A percentile compares a stretch with the other conserved stretches of the same genome.
These are phyloP conservation scores for Clarias laeviceps DNA, from an alignment of 2,797 vertebrate genomes.

Conservation along the genomic window DNA sequence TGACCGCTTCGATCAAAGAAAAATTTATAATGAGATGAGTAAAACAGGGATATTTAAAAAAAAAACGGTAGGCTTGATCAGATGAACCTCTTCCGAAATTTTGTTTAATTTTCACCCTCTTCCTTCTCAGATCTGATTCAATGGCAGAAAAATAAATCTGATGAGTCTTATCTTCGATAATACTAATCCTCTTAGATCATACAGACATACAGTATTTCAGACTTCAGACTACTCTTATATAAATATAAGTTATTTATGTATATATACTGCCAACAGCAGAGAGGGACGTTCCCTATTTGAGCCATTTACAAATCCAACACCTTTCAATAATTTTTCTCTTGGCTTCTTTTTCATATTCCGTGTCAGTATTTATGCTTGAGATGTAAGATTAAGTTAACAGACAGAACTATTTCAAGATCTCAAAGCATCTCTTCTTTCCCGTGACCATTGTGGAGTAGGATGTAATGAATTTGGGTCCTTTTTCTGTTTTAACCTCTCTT, in stretches of 20 bases:
- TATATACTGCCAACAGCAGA: neutral
- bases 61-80: constrained; percentile 48
- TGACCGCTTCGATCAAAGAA: neutral
- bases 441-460: constrained; percentile 62
- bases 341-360: neutral
- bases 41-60: neutral
- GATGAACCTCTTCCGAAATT: constrained; percentile 16
- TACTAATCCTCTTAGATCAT: neutral
- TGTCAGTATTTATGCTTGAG: constrained; percentile 12
- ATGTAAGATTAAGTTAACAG: constrained; percentile 15
- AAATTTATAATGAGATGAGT: constrained; percentile 24
- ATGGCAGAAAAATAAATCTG: neutral
- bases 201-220: neutral
- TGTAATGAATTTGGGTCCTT: constrained; percentile 53
- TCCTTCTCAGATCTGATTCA: neutral
- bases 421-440: constrained; percentile 55
- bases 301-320: constrained; percentile 18
- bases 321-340: neutral
- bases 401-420: constrained; percentile 22
- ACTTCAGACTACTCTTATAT: neutral
- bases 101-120: neutral
- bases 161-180: neutral
- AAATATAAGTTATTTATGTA: neutral
- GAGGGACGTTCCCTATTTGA: constrained; percentile 24
- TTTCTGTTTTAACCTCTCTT: constrained; percentile 57